Conservation (phyloP, 2,888 invertebrate genomes). For the Melanostoma scalare region DNA sequence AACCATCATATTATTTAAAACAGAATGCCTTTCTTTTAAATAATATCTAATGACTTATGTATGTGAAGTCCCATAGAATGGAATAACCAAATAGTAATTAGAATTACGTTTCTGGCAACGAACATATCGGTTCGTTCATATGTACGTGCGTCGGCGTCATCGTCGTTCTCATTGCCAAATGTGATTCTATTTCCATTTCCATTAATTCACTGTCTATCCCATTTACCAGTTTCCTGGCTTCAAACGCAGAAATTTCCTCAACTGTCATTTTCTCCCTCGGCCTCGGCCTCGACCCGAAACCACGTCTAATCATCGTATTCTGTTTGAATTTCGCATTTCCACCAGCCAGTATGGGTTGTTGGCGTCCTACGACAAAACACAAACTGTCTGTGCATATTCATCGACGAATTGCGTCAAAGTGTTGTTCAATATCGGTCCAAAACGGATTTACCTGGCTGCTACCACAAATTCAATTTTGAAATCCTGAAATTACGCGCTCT, state of each 20-base stretch:
- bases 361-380: neutral
- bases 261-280: neutral
- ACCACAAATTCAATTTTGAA: conserved; percentile 79
- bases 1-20: neutral
- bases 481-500: conserved; percentile 70
- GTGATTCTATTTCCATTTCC: conserved; percentile 69
- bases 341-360: neutral
- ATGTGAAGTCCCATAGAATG: conserved; percentile 9
- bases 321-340: conserved; percentile 31
- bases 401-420: conserved; percentile 40
- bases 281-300: neutral
- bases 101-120: conserved; percentile 20
- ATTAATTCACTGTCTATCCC: conserved; percentile 62
- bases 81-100: conserved; percentile 53
- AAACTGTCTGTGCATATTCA: neutral
- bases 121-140: neutral
- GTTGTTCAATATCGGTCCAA: conserved; percentile 51
- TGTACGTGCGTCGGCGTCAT: neutral
- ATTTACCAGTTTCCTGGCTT: conserved; percentile 55
- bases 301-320: conserved; percentile 52
- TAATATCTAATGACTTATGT: conserved; percentile 21
- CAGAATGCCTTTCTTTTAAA: conserved; percentile 30
- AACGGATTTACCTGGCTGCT: conserved; percentile 62
- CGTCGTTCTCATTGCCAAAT: conserved; percentile 17
- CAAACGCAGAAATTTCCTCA: conserved; percentile 1